Percentiles rank a stretch among this genome's conserved stretches.
These are phyloP conservation scores for Hemithea aestivaria DNA, from an alignment of 2,888 invertebrate species.

Conservation along the genomic window DNA sequence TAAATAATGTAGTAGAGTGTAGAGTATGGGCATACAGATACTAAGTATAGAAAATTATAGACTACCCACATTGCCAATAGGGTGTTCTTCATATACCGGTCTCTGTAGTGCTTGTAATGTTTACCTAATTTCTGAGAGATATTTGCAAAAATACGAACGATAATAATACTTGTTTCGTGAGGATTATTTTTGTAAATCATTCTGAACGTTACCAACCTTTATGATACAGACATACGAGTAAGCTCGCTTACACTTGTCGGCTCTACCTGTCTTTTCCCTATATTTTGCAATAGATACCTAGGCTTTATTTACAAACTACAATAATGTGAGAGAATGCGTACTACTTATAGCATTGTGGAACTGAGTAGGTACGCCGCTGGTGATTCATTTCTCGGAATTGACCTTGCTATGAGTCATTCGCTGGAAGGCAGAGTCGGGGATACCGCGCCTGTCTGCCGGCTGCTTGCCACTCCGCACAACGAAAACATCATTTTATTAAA, in stretches of 20 bases:
- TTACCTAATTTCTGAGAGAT: no score
- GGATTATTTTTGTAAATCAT: no score
- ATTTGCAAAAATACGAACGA: no score
- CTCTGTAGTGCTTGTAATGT: no score
- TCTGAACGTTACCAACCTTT: no score
- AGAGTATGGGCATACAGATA: no score
- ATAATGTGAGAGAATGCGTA: constrained; percentile 64
- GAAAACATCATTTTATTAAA: constrained; percentile 46
- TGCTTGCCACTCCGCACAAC: constrained; percentile 66
- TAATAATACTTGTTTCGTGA: no score
- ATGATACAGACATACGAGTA: no score
- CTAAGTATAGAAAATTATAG: no score
- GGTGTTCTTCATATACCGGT: no score
- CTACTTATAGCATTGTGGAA: constrained; percentile 70
- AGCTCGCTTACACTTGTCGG: not conserved
- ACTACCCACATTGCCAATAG: no score
- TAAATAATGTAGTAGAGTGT: no score
- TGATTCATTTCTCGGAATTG: constrained; percentile 81
- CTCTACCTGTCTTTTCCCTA: not conserved
- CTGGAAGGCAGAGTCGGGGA: constrained; percentile 79
- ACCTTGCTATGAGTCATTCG: constrained; percentile 81
- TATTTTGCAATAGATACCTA: not conserved
- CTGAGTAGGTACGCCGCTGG: constrained; percentile 70
- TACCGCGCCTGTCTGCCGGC: constrained; percentile 79
- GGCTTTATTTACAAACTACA: constrained; percentile 43